These are phyloP conservation scores for Synanthedon myopaeformis DNA, from an alignment of 2,888 invertebrate genomes.

Conservation along the genomic window DNA sequence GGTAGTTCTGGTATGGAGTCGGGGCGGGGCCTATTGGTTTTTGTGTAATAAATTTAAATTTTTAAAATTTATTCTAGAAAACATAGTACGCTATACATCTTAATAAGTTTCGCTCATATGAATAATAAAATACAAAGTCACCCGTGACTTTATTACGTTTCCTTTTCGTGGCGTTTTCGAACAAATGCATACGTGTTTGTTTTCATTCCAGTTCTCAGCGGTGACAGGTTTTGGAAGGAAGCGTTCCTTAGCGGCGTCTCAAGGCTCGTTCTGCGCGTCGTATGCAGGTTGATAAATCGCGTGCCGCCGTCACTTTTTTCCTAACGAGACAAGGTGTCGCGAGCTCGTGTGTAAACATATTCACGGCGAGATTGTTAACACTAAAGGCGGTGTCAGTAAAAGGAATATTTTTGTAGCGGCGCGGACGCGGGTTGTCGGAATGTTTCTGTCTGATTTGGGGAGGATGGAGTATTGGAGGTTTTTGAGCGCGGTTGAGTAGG, in stretches of 20 bases:
- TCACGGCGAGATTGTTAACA: slow-evolving; percentile 49
- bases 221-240: slow-evolving; percentile 39
- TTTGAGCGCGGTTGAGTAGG: slow-evolving; percentile 66
- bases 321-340: slow-evolving; percentile 66
- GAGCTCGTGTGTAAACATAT: slow-evolving; percentile 42
- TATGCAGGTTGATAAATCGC: slow-evolving; percentile 62
- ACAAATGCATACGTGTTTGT: slow-evolving; percentile 26
- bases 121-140: background rate
- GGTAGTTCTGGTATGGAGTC: no score
- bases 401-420: slow-evolving; percentile 33
- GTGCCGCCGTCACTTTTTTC: slow-evolving; percentile 52
- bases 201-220: slow-evolving; percentile 33
- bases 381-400: slow-evolving; percentile 13
- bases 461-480: slow-evolving; percentile 44
- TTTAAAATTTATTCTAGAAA: no score
- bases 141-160: background rate
- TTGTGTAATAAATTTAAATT: no score
- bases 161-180: slow-evolving; percentile 5
- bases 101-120: no score
- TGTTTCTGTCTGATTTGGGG: slow-evolving; percentile 56
- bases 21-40: no score
- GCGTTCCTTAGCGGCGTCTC: slow-evolving; percentile 30
- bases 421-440: slow-evolving; percentile 37
- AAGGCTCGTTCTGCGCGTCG: slow-evolving; percentile 23
- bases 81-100: no score